phyloP scores from a whole-genome alignment of 2,888 invertebrate species.

The Chrysopilus asiliformis region DNA sequence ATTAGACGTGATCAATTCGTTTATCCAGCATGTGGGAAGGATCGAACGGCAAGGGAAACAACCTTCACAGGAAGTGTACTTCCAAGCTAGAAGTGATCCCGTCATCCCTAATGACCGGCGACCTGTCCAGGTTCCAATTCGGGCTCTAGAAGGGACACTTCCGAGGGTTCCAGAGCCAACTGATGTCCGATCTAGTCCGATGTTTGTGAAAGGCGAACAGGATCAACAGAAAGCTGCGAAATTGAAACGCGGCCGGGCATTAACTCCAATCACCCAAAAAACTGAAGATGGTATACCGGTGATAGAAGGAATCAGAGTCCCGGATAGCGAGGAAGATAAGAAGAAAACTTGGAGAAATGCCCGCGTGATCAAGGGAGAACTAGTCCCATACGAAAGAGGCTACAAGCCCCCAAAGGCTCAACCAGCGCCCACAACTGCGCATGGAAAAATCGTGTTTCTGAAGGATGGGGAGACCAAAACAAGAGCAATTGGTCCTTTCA shows the following conservation, averaged over 20 bases:
- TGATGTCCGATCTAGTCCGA: slow-evolving; percentile 49
- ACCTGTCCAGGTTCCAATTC: slow-evolving; percentile 40
- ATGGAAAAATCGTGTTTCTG: slow-evolving; percentile 14
- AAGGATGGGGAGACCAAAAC: slow-evolving; percentile 7
- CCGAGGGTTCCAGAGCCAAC: slow-evolving; percentile 52
- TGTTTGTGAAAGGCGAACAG: slow-evolving; percentile 40
- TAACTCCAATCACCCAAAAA: slow-evolving; percentile 48
- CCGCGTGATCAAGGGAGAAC: slow-evolving; percentile 69
- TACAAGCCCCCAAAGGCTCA: slow-evolving; percentile 48
- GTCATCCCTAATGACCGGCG: slow-evolving; percentile 43
- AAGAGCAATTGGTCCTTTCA: slow-evolving; percentile 41
- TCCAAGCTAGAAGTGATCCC: slow-evolving; percentile 15
- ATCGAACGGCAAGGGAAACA: slow-evolving; percentile 10
- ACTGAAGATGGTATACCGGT: slow-evolving; percentile 71
- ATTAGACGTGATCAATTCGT: slow-evolving; percentile 16
- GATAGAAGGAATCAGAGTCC: slow-evolving; percentile 68
- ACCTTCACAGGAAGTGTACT: slow-evolving; percentile 5
- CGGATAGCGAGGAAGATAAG: slow-evolving; percentile 70
- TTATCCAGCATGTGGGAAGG: slow-evolving; percentile 17
- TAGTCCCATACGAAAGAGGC: slow-evolving; percentile 60
- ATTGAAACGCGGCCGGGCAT: slow-evolving; percentile 48
- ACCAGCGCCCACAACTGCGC: slow-evolving; percentile 13
- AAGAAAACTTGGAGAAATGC: slow-evolving; percentile 75
- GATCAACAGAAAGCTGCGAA: slow-evolving; percentile 19
- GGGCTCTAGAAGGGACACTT: slow-evolving; percentile 39